A percentile compares a stretch with the other conserved stretches of the same genome.
These are phyloP conservation scores for Pseudomyrmex pallidus DNA, from an alignment of 1,140 invertebrate species.

Conservation along the genomic window DNA sequence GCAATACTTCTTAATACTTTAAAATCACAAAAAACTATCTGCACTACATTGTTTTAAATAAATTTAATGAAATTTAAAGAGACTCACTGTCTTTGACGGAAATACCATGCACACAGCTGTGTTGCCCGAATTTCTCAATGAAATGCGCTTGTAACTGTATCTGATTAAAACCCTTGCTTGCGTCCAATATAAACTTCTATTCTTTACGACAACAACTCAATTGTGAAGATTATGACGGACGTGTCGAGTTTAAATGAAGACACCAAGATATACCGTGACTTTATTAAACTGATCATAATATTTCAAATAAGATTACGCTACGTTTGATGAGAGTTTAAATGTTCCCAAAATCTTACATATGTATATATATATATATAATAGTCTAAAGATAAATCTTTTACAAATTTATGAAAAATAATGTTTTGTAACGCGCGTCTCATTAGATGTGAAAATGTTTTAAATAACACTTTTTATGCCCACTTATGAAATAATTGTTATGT, in stretches of 20 bases:
- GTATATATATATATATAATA: background rate
- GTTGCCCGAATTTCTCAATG: background rate
- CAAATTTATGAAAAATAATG: conserved; percentile 1
- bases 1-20: no score
- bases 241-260: background rate
- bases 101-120: background rate
- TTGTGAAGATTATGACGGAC: background rate
- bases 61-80: conserved; percentile 19
- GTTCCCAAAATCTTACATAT: background rate
- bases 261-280: conserved; percentile 5
- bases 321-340: background rate
- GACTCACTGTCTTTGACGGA: no score
- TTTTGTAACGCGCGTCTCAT: no score
- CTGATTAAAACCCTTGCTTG: conserved; percentile 20
- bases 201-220: background rate
- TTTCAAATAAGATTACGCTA: background rate
- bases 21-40: no score
- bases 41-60: background rate
- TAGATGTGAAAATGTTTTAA: no score
- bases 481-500: background rate
- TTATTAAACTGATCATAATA: background rate
- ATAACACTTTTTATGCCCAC: no score
- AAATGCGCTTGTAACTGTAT: background rate
- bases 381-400: background rate
- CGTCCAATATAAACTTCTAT: background rate